Evolutionary conservation across 2,797 vertebrate species (phyloP).

Genomic region (Manis javanica): DNA sequence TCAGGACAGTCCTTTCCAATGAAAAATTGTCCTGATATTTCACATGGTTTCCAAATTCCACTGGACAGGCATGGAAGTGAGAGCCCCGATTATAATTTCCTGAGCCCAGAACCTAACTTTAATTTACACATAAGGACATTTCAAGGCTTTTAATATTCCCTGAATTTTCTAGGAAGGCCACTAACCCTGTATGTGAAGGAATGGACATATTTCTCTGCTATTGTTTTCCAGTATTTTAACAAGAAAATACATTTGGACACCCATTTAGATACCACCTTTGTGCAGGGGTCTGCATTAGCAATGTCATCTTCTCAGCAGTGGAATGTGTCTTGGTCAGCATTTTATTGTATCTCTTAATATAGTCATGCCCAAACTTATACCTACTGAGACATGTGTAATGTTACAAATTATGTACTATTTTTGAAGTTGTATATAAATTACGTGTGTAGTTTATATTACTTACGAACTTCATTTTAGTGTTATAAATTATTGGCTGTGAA

Average conservation of each 20-base stretch:
- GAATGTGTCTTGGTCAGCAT: background rate
- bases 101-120: background rate
- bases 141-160: background rate
- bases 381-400: background rate
- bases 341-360: background rate
- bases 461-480: background rate
- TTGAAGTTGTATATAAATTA: background rate
- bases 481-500: background rate
- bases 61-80: background rate
- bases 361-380: background rate
- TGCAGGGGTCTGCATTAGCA: background rate
- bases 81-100: background rate
- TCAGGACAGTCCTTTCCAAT: background rate
- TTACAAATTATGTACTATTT: background rate
- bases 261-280: accelerated
- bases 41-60: background rate
- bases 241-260: background rate
- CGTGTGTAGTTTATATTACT: background rate
- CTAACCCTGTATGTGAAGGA: background rate
- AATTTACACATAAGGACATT: background rate
- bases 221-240: background rate
- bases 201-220: background rate
- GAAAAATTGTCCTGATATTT: background rate
- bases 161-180: background rate
- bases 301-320: background rate